phyloP scores from a whole-genome alignment of 2,113 vertebrate genomes.

The Ceyx melanurus region DNA sequence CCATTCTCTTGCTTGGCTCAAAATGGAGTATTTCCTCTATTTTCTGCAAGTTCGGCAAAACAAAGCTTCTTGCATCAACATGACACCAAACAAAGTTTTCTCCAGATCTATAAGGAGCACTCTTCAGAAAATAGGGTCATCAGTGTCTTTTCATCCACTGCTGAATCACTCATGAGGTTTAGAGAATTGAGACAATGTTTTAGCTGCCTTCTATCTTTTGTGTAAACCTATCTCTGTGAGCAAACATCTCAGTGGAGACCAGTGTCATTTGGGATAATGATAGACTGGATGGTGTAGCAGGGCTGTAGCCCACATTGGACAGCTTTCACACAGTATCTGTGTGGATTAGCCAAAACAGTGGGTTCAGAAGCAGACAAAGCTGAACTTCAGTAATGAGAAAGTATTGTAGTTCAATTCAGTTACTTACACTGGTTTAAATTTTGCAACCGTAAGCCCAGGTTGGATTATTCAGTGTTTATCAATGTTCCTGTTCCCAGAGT shows the following conservation, averaged over 20 bases:
- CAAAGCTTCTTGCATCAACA: background rate
- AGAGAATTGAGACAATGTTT: background rate
- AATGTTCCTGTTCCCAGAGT: background rate
- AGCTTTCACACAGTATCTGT: background rate
- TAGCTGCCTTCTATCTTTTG: background rate
- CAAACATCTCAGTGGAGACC: background rate
- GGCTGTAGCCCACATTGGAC: background rate
- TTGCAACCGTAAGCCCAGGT: background rate
- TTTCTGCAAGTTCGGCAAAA: background rate
- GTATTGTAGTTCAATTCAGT: background rate
- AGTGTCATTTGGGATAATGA: background rate
- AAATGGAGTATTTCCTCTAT: background rate
- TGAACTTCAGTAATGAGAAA: background rate
- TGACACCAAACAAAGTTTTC: background rate
- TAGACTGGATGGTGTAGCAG: background rate
- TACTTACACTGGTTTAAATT: background rate
- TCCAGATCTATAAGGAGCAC: background rate
- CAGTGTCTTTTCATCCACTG: background rate
- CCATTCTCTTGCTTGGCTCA: rapidly evolving
- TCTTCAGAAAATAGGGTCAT: background rate
- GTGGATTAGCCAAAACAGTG: background rate
- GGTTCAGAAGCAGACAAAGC: background rate
- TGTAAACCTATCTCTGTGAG: background rate
- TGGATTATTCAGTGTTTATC: background rate
- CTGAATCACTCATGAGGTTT: background rate